Base-by-base conservation (phyloP, 1,140 invertebrate species). In the Drosophila yakuba region DNA sequence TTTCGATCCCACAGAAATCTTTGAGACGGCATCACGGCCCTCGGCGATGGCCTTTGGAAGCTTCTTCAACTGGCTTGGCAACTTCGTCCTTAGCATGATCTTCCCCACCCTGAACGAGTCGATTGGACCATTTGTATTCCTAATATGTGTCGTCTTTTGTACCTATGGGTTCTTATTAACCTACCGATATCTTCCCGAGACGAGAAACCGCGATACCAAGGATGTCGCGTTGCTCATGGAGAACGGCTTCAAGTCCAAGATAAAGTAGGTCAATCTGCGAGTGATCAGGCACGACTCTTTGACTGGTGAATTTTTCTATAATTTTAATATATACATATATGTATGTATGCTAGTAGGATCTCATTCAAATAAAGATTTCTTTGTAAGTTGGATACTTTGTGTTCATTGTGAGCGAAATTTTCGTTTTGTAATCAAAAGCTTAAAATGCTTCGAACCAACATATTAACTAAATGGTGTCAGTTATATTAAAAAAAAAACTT, bases 1-100 rank as follows among this genome's bases (percentile, higher is more conserved):
- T 17, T 51, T 17, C n/a, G 23, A n/a, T 17, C 76, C 90, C 81
- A 72, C 93, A 90, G 97, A 98, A 93, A 92, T 98, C 47, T 98
- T 98, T 83, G 95, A 97, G 69, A 95, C 97, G 55, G 95, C 95
- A 4, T 95, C 97, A 0, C 94, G 97, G 52, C 95, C 97, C 1
- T 94, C 94, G 35, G 97, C 96, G 10, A 98, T 98, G 95, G 95
- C 97, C 51, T 93, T 98, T 51, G 97, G 97, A 3, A 97, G 97
- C 57, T 93, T 97, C 63, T 95, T 95, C 41, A 98, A 98, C 93
- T 98, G 97, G 97, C 93, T 94, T 3, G 95, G 95, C 10, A 98
- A 97, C 92, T 97, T 98, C 85, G 67, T 97, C 2, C 95, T 98
- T 35, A 96, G 95, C 20, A 95, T 97, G 93, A 91, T 93, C 14